These are phyloP conservation scores for Nomada fabriciana DNA, from an alignment of 2,888 invertebrate species.

Conservation along the genomic window DNA sequence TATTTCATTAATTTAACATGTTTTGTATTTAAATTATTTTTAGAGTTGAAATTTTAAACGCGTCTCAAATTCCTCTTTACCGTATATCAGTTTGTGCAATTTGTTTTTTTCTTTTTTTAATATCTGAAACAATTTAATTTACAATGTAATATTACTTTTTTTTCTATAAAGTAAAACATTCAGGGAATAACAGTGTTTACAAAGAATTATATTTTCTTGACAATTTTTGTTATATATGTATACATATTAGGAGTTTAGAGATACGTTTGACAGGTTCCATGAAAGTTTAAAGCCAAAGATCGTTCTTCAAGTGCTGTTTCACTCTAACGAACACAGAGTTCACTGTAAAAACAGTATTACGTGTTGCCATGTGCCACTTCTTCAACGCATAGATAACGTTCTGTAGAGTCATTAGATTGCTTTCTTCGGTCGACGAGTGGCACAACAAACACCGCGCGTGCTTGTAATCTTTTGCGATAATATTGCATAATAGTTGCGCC, in stretches of 20 bases:
- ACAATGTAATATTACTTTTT: too few relatives aligned
- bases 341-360: conserved; percentile 40
- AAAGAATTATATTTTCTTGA: background rate
- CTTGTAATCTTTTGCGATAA: conserved; percentile 18
- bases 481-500: conserved; percentile 31
- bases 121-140: too few relatives aligned
- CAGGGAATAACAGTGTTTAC: background rate
- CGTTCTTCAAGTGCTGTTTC: conserved; percentile 36
- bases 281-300: conserved; percentile 41
- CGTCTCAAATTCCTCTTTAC: too few relatives aligned
- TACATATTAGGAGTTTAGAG: background rate
- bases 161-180: too few relatives aligned
- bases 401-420: conserved; percentile 26
- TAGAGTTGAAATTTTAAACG: too few relatives aligned
- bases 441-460: background rate
- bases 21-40: background rate
- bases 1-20: conserved; percentile 1
- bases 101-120: too few relatives aligned
- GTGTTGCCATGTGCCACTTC: conserved; percentile 31
- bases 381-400: conserved; percentile 20
- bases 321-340: conserved; percentile 16
- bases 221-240: background rate
- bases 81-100: too few relatives aligned
- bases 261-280: conserved; percentile 2
- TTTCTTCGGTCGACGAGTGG: conserved; percentile 23